Base-by-base conservation (phyloP, 2,888 invertebrate genomes). In the Helleia helle region DNA sequence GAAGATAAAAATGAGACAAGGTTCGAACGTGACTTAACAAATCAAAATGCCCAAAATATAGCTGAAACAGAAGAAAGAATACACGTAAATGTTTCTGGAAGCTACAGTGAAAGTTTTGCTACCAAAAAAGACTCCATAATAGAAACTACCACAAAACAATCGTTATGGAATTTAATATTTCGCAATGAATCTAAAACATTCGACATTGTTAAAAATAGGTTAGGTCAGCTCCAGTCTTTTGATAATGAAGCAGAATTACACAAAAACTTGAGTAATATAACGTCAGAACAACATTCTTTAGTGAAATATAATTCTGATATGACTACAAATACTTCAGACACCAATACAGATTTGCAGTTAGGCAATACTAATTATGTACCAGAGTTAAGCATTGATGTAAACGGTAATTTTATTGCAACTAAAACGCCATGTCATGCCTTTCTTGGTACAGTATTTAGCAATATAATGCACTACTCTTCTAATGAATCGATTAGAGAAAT, bases 321-420 rank as follows among this genome's bases (percentile, higher is more conserved):
- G 14, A 5, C 1, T 13, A 11, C 9, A 3, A 14, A 29, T 7
- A 13, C 12, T n/a, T n/a, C n/a, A n/a, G n/a, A n/a, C n/a, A n/a
- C n/a, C n/a, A n/a, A n/a, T n/a, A n/a, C n/a, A n/a, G n/a, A n/a
- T n/a, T n/a, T n/a, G 15, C 15, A 30, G 1, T 14, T 30, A 22
- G 18, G 30, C 15, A 14, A 18, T 17, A 1, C 8, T 9, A 34
- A 34, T 4, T 15, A 15, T 30, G 43, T 37, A n/a, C 24, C 17
- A 12, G 46, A 54, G 4, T 39, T 55, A 24, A 70, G 66, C 2
- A 63, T 84, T 39, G 83, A 83, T 59, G 59, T 81, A 41, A 73
- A 71, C 52, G 84, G 83, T 7, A 70, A 77, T 55, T 62, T 84
- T 39, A 60, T 84, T 40, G 76, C 77, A 14, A 73, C 80, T 11